phyloP scores from a whole-genome alignment of 2,113 vertebrate genomes.

The Notechis scutatus region DNA sequence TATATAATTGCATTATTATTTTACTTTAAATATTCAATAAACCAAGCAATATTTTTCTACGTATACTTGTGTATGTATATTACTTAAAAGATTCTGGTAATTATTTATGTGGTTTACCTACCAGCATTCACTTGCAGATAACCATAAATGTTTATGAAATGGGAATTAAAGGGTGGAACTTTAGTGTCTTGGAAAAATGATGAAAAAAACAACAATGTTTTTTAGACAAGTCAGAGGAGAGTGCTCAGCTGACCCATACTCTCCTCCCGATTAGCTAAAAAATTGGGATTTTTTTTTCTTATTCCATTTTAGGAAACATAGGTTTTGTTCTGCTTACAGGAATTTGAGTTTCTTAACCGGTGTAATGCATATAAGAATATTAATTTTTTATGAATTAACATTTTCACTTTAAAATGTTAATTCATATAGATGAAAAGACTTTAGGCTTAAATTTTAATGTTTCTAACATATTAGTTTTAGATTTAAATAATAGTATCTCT shows the following conservation, averaged over 20 bases:
- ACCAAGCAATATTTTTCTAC: background rate
- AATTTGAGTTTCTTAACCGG: background rate
- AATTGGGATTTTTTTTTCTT: background rate
- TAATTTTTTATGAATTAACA: background rate
- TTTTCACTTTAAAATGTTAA: background rate
- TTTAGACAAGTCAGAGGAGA: background rate
- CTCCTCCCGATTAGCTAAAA: background rate
- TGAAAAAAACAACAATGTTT: background rate
- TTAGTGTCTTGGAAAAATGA: background rate
- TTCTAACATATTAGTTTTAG: background rate
- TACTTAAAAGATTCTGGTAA: background rate
- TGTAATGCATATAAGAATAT: background rate
- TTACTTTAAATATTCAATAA: background rate
- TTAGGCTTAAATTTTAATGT: background rate
- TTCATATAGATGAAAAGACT: background rate
- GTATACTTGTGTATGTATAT: background rate
- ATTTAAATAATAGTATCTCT: background rate
- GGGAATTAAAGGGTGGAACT: background rate
- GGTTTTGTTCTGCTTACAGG: background rate
- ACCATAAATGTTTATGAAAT: background rate
- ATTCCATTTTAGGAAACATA: background rate
- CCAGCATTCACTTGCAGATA: background rate
- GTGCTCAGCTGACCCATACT: background rate
- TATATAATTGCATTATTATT: background rate
- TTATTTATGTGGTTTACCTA: background rate